A percentile compares a stretch with the other conserved stretches of the same genome.
Conservation (phyloP, 2,888 invertebrate genomes). For the Athalia cordata region DNA sequence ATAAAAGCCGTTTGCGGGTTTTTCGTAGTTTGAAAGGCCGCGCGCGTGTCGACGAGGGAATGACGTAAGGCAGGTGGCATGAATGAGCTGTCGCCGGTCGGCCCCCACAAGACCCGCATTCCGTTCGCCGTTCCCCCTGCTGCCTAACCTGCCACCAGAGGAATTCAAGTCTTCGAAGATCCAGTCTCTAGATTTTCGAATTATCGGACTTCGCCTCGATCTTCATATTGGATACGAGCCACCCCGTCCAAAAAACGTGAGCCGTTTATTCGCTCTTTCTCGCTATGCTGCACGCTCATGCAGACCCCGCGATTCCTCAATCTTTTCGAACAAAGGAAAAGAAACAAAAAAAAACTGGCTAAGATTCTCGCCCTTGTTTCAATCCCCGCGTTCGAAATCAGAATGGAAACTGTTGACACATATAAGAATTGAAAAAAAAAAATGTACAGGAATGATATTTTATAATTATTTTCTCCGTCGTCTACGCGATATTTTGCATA, state of each 20-base stretch:
- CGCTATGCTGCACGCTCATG: neutral
- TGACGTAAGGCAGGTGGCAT: conserved; percentile 58
- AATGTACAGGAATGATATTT: too few species aligned
- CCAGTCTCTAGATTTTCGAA: conserved; percentile 13
- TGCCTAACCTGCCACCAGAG: conserved; percentile 16
- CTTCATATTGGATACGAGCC: neutral
- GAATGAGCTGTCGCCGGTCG: conserved; percentile 55
- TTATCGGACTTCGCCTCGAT: neutral
- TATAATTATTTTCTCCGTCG: too few species aligned
- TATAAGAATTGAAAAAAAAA: too few species aligned
- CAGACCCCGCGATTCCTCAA: neutral
- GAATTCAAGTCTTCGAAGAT: conserved; percentile 31
- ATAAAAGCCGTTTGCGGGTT: neutral
- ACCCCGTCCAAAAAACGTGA: neutral
- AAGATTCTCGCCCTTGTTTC: too few species aligned
- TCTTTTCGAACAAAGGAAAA: neutral
- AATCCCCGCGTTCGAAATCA: neutral
- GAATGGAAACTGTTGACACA: conserved; percentile 3
- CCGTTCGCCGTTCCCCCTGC: conserved; percentile 53
- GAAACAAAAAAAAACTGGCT: too few species aligned
- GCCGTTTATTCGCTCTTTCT: neutral
- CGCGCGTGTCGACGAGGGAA: conserved; percentile 43
- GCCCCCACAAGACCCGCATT: conserved; percentile 54
- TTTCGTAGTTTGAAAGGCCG: conserved; percentile 38
- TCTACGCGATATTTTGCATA: too few species aligned